phyloP scores from a whole-genome alignment of 1,140 invertebrate species.

The Drosophila leontia region DNA sequence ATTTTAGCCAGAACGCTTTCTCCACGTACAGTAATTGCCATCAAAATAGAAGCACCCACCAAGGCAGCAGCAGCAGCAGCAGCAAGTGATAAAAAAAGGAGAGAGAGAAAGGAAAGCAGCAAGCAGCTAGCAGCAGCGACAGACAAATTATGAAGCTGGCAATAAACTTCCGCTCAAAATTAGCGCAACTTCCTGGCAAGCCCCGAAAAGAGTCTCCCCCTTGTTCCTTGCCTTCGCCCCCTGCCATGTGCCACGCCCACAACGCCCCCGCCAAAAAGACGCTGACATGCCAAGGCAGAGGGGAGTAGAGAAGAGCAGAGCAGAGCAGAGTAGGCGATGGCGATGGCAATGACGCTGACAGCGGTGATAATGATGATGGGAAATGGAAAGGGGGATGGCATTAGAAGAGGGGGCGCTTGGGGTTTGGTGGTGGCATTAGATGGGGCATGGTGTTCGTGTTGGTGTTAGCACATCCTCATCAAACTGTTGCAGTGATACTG shows the following conservation, averaged over 20 bases:
- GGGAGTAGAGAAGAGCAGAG: constrained; percentile 8
- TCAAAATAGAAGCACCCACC: constrained; percentile 51
- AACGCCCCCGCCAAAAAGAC: constrained; percentile 19
- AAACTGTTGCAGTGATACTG: constrained; percentile 23
- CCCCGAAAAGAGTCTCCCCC: constrained; percentile 54
- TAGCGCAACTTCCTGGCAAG: constrained; percentile 73
- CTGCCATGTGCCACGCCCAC: constrained; percentile 12
- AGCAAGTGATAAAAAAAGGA: constrained; percentile 37
- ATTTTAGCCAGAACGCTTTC: constrained; percentile 44
- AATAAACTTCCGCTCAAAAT: constrained; percentile 78
- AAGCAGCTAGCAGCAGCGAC: constrained; percentile 32
- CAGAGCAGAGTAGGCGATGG: constrained; percentile 37
- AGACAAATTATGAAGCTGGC: constrained; percentile 75
- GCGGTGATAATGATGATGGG: constrained; percentile 33
- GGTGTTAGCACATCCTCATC: constrained; percentile 23
- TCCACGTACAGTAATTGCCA: constrained; percentile 45
- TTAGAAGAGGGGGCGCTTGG: constrained; percentile 1
- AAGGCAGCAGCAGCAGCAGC: constrained; percentile 17
- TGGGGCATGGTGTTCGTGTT: constrained; percentile 3
- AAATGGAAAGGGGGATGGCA: constrained; percentile 15
- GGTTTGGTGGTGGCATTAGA: constrained; percentile 3
- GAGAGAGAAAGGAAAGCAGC: not conserved
- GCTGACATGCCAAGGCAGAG: constrained; percentile 38
- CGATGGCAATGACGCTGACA: constrained; percentile 31
- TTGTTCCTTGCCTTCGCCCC: not conserved